These are phyloP conservation scores for Andrena hattorfiana DNA, from an alignment of 2,888 invertebrate species.

Conservation along the genomic window DNA sequence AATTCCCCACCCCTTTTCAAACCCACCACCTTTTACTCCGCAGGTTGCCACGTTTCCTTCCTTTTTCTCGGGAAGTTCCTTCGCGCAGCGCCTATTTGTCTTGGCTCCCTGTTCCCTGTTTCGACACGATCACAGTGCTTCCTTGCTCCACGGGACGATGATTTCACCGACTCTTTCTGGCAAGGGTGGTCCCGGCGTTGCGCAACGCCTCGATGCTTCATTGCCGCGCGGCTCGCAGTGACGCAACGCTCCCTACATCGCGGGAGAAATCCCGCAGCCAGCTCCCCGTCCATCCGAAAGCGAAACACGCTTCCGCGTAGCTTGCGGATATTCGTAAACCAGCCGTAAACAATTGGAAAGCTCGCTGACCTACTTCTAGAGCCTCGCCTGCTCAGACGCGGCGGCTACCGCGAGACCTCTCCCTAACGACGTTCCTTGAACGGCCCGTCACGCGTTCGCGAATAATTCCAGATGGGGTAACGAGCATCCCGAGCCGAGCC, in stretches of 20 bases:
- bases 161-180: conserved; percentile 13
- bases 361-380: not conserved
- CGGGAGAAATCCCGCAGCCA: not conserved
- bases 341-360: not conserved
- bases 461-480: not conserved
- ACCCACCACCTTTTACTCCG: not conserved
- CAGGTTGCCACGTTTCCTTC: not conserved
- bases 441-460: no score
- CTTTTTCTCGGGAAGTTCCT: not conserved
- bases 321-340: not conserved
- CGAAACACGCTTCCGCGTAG: not conserved
- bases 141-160: conserved; percentile 7
- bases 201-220: not conserved
- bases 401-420: not conserved
- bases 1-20: no score
- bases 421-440: not conserved
- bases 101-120: conserved; percentile 29
- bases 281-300: not conserved
- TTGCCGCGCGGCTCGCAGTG: not conserved
- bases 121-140: conserved; percentile 24
- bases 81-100: not conserved
- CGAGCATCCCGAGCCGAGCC: not conserved
- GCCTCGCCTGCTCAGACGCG: not conserved
- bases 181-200: conserved; percentile 17
- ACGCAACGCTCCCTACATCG: not conserved